These are phyloP conservation scores for Himalopsyche kuldschensis DNA, from an alignment of 2,888 invertebrate genomes.

Conservation along the genomic window DNA sequence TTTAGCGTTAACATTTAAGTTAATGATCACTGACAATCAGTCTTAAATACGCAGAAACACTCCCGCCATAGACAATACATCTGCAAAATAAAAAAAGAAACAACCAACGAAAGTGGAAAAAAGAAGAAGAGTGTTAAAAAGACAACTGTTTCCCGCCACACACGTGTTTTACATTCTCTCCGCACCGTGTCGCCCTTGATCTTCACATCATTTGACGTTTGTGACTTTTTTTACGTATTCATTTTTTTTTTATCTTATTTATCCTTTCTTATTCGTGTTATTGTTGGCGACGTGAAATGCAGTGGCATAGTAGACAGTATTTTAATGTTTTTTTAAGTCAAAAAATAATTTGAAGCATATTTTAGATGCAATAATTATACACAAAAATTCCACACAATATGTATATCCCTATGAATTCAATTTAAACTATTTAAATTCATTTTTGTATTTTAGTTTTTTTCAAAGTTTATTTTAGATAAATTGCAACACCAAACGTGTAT, in stretches of 20 bases:
- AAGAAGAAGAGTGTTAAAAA: background rate
- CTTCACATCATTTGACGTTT: slow-evolving; percentile 31
- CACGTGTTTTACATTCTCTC: slow-evolving; percentile 32
- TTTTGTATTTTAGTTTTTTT: no score
- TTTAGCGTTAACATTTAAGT: background rate
- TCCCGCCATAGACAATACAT: background rate
- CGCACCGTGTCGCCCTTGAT: slow-evolving; percentile 22
- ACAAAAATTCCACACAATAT: no score
- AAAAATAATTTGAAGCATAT: no score
- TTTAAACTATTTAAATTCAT: no score
- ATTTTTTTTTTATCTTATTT: background rate
- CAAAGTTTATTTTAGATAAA: no score
- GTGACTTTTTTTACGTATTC: slow-evolving; percentile 4
- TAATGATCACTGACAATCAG: background rate
- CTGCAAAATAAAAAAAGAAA: background rate
- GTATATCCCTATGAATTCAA: no score
- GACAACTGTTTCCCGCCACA: background rate
- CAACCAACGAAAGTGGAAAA: background rate
- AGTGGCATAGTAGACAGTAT: background rate
- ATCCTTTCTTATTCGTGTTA: background rate
- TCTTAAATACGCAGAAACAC: background rate
- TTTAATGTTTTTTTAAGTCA: background rate
- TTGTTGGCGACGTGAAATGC: background rate
- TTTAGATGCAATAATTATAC: no score
- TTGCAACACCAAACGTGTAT: no score